Evolutionary conservation across 2,113 vertebrate genomes (phyloP), one percentile per base, ranked within the genome.

Genomic region (Murina feae): DNA sequence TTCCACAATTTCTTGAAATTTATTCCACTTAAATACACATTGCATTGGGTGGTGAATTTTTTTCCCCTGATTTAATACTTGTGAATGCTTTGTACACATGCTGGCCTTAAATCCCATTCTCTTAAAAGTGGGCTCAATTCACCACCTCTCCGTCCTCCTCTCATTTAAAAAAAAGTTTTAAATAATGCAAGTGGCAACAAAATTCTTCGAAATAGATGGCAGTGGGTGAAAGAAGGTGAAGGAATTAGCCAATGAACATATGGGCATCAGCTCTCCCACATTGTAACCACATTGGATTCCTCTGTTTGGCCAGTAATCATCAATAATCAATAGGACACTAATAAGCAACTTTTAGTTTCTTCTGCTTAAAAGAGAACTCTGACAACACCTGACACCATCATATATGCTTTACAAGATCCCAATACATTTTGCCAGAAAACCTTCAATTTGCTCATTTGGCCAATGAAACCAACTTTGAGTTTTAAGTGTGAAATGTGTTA

Each of bases 1-100:
- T 98, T 98, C 97, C 97, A 97, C 97, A 98, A 95, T 83, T 96
- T 97, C 97, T 96, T 96, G 81, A 78, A 97, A 89, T 91, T 95
- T 79, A 86, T 72, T 95, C 93, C 32, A 89, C 93, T 96, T 97
- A 76, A 13, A 63, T 96, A 89, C 71, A 83, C 72, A 78, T 66
- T 81, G 18, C 0, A 0, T 63, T 87, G 96, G 91, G 47, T 83
- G 93, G 68, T 95, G 86, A 92, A 21, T 66, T 65, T 68, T 81
- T 71, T 90, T n/a, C 30, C 76, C 25, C 51, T 71, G 93, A 91
- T 93, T 94, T 89, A 95, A 93, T 92, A 69, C 35, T 55, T 37
- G 28, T 30, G 71, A 39, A 0, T 4, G 0, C 9, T 95, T 89
- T 32, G 9, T 10, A 47, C 9, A 13, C 32, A 47, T 87, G 39